Evolutionary conservation across 1,140 invertebrate genomes (phyloP), one percentile per base, ranked within the genome.

Genomic region (Platyura marginata): DNA sequence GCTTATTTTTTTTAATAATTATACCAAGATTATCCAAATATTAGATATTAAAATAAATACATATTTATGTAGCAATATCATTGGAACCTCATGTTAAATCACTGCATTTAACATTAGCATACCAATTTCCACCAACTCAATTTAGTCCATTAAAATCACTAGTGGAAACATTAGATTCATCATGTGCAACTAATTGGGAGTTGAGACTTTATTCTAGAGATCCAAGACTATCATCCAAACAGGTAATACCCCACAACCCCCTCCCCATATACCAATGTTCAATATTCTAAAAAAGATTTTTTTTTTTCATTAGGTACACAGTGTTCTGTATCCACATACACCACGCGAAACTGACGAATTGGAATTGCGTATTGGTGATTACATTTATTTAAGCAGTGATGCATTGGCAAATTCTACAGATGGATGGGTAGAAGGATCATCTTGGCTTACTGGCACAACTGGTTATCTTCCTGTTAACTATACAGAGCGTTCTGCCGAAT

Each of bases 391-490:
- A 33, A 74, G 75, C 48, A 72, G 75, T 45, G 77, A 81, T 43
- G 77, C 77, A 23, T 65, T 82, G 40, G 71, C 72, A 18, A 73
- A 63, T 36, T 80, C 81, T 2, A 64, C 74, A 2, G 86, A 91
- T 64, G 83, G 83, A 25, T 92, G 88, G 87, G 81, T 82, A 2
- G 74, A 81, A 54, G 87, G 86, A 19, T 79, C 77, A 20, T 90
- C 85, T 1, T 91, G 85, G 85, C 62, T 88, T 16, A 90, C 86
- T 9, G 88, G 84, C 21, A 71, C 69, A 42, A 71, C 72, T 15
- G 87, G 87, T 0, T 77, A 75, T 52, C 65, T 91, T 48, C 87
- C 87, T 1, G 72, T 76, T 36, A 80, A 81, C 52, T 87, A 85
- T 47, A 86, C 85, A 0, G 75, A 79, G 55, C 69, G 80, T 29